Conservation (phyloP, 2,888 invertebrate genomes). For the Pseudococcus jackbeardsleyi region DNA sequence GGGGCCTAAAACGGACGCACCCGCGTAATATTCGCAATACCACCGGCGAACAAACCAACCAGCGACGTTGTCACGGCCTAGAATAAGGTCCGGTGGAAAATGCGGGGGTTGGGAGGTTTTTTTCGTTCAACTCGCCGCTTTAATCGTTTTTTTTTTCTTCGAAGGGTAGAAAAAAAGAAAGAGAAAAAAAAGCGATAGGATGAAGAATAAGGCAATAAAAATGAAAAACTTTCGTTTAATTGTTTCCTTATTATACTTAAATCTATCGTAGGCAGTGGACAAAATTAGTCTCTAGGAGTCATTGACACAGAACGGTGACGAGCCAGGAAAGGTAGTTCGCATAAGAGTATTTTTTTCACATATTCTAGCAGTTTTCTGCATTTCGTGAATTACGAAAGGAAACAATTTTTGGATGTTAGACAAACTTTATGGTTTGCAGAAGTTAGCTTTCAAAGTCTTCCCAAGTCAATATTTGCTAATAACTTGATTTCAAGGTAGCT, state of each 20-base stretch:
- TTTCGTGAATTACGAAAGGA: neutral
- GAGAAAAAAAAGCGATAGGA: neutral
- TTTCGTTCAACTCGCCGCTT: neutral
- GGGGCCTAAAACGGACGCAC: neutral
- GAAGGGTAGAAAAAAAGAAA: neutral
- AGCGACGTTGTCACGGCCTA: neutral
- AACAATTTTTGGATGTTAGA: too few relatives aligned
- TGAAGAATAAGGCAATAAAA: neutral
- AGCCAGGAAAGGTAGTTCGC: neutral
- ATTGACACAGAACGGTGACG: neutral
- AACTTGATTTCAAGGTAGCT: too few relatives aligned
- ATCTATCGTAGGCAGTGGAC: neutral
- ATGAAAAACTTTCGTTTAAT: conserved; percentile 24
- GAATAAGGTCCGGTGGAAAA: neutral
- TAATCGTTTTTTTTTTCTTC: neutral
- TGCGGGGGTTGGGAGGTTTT: neutral
- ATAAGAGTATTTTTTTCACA: neutral
- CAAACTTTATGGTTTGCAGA: too few relatives aligned
- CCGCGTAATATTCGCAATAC: conserved; percentile 37
- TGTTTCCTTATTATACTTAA: neutral
- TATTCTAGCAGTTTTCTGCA: neutral
- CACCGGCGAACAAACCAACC: neutral
- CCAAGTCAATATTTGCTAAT: too few relatives aligned
- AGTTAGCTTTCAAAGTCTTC: too few relatives aligned
- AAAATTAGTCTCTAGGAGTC: neutral